Conservation (phyloP, 2,113 vertebrate genomes). For the Candoia aspera region DNA sequence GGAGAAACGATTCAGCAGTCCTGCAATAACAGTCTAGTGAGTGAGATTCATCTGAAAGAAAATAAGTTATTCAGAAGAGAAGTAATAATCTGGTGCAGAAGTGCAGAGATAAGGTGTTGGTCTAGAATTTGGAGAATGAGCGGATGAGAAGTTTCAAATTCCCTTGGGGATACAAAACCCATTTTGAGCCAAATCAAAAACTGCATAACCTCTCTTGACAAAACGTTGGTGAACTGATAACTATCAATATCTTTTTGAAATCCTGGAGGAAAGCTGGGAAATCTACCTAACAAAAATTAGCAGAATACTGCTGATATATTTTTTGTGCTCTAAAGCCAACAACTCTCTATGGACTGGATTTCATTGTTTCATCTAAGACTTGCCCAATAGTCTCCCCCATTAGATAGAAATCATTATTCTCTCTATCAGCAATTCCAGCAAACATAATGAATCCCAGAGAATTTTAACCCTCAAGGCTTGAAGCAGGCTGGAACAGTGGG, state of each 20-base stretch:
- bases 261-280: background rate
- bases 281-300: background rate
- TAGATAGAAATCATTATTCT: background rate
- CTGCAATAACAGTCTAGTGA: background rate
- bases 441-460: background rate
- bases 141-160: background rate
- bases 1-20: background rate
- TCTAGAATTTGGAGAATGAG: background rate
- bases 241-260: background rate
- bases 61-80: background rate
- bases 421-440: background rate
- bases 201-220: background rate
- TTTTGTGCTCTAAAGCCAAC: background rate
- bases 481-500: background rate
- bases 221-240: background rate
- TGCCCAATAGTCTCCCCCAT: background rate
- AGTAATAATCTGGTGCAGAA: background rate
- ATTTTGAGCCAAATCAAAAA: background rate
- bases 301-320: background rate
- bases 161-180: background rate
- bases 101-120: background rate
- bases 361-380: background rate
- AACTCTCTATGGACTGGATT: background rate
- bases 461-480: slow-evolving; percentile 3
- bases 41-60: background rate